Evolutionary conservation across 2,888 invertebrate genomes (phyloP).

Genomic region (Phyllotreta cruciferae): DNA sequence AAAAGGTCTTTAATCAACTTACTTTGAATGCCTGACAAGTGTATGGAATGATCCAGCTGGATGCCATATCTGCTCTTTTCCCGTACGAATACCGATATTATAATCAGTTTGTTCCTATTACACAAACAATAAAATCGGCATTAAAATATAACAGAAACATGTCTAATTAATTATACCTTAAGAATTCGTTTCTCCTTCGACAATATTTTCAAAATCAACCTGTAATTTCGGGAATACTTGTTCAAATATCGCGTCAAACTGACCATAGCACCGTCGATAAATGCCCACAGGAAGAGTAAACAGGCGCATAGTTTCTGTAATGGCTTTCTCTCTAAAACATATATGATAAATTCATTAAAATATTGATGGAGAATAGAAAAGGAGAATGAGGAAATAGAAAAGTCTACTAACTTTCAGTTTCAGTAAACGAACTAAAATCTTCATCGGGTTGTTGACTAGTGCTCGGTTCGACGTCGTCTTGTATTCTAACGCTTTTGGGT

Average conservation of each 20-base stretch:
- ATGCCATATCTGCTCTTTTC: conserved; percentile 72
- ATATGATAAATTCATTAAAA: background rate
- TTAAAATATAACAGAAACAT: background rate
- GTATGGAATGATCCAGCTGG: conserved; percentile 59
- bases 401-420: conserved; percentile 48
- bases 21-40: conserved; percentile 53
- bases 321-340: conserved; percentile 55
- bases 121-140: conserved; percentile 21
- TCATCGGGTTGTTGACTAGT: conserved; percentile 54
- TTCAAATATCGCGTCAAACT: conserved; percentile 85
- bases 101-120: conserved; percentile 75
- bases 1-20: conserved; percentile 40
- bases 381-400: too few relatives aligned
- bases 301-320: conserved; percentile 64
- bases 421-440: conserved; percentile 53
- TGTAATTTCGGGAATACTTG: conserved; percentile 89
- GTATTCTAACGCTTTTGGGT: conserved; percentile 47
- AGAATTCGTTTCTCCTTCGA: conserved; percentile 86
- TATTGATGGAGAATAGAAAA: background rate
- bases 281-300: conserved; percentile 70
- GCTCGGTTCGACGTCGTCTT: conserved; percentile 53
- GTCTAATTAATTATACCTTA: conserved; percentile 67
- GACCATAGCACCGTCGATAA: conserved; percentile 80
- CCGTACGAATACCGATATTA: conserved; percentile 70
- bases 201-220: conserved; percentile 90